Base-by-base conservation (phyloP, 2,888 invertebrate species). In the Diarsia brunnea region DNA sequence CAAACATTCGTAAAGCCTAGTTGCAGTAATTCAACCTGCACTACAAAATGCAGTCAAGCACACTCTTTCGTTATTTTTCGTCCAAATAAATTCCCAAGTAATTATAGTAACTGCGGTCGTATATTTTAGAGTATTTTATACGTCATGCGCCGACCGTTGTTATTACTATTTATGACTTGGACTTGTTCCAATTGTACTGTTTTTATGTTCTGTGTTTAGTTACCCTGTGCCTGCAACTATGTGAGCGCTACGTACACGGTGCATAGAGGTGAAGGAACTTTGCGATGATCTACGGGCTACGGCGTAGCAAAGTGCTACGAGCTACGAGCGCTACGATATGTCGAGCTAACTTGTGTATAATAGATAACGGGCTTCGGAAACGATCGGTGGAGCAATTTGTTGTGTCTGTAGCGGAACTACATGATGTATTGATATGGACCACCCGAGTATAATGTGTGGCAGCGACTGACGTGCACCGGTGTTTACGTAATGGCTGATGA, bases 111-210 rank as follows among this genome's bases (percentile, higher is more conserved):
- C 65, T 63, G 31, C 53, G 58, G 65, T 51, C 66, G 47, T 80
- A 83, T 58, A 71, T 83, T 83, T 78, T 61, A 58, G 51, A 78
- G 78, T 82, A 78, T 65, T 78, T 65, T 55, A 78, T 66, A 79
- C 78, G 83, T 83, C 78, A 83, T 65, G 83, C 69, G 63, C 78
- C 79, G 67, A 55, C 79, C 51, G 63, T 47, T 64, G 68, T 79
- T 84, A 80, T 84, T 84, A 79, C 55, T 81, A 79, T 81, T 81
- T 79, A 84, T 61, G 60, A 49, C 51, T 73, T 81, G 84, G 84
- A 81, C 49, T 73, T 45, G 73, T 79, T 81, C 81, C 81, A 81
- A 69, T 67, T 49, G 78, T 27, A 45, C 21, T 66, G 58, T 69
- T 80, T 69, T 72, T 80, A 68, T 45, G 55, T 60, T 47, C n/a